Evolutionary conservation across 2,888 invertebrate genomes (phyloP), one percentile per base, ranked within the genome.

Genomic region (Drosophila eohydei): DNA sequence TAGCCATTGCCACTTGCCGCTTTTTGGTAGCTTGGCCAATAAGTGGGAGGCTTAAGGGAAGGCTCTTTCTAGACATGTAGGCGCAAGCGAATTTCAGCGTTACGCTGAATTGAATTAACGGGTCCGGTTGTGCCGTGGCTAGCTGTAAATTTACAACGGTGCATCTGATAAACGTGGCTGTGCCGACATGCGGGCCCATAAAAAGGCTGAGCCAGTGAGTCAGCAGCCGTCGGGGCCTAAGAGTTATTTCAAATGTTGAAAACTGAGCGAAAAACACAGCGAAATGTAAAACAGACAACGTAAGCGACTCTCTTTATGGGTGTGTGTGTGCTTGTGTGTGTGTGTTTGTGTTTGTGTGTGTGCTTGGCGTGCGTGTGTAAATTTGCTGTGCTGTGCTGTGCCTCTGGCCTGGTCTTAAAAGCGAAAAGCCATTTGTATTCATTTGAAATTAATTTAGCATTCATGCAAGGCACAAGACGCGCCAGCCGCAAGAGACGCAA

Each of bases 361-460:
- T 41, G 38, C 11, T 41, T 28, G 41, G 55, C 40, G 48, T 67
- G 48, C 56, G 67, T 55, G 69, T 50, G 69, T 69, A 60, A 67
- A 73, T 65, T 65, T 79, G 69, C 67, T 76, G 61, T 54, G 48
- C 48, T 71, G 57, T 71, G 43, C 72, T 60, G 55, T 60, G 76
- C 59, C 64, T 63, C 76, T 77, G 65, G 51, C 61, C 66, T 73
- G 84, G 79, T 84, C 84, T 89, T 85, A 85, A 85, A 88, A 88
- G 86, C 90, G 88, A 89, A 89, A 87, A 87, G 80, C 86, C 86
- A 87, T 87, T 87, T 87, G 90, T 87, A 87, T 87, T 87, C 86
- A 87, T 87, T 87, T 86, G 86, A 87, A 87, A 87, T 87, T 87
- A 87, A 87, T 87, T 87, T 87, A 87, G 90, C 86, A 87, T 87